Conservation (phyloP, 1,140 invertebrate genomes). For the Anastrepha ludens region DNA sequence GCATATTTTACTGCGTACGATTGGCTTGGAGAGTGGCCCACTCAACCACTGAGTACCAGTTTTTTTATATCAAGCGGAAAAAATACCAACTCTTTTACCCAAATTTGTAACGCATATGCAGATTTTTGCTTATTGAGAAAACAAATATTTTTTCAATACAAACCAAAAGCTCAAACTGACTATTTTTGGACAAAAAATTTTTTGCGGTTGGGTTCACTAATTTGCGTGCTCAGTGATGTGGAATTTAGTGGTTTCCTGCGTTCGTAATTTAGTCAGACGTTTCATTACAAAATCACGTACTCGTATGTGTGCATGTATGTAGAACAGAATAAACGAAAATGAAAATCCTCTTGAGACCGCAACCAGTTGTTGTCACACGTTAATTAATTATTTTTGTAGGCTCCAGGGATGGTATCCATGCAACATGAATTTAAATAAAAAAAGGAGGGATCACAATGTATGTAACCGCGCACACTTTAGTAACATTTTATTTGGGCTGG, state of each 20-base stretch:
- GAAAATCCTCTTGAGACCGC: neutral
- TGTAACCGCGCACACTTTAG: too few species aligned
- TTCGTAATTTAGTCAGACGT: neutral
- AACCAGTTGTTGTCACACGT: neutral
- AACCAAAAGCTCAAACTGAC: too few species aligned
- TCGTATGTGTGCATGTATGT: neutral
- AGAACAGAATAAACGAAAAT: neutral
- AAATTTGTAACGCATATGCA: neutral
- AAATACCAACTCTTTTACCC: too few species aligned
- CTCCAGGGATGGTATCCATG: neutral
- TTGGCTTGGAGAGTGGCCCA: too few species aligned
- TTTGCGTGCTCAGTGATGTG: slow-evolving; percentile 6
- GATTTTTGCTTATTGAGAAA: too few species aligned
- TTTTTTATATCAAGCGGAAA: too few species aligned
- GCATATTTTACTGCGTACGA: too few species aligned
- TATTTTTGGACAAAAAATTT: neutral
- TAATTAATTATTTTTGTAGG: slow-evolving; percentile 1
- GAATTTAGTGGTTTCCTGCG: neutral
- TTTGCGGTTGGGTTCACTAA: slow-evolving; percentile 2
- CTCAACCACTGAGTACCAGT: too few species aligned
- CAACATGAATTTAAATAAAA: too few species aligned
- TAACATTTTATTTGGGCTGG: too few species aligned
- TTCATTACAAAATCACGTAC: neutral
- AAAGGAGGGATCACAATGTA: too few species aligned
- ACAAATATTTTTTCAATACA: too few species aligned